phyloP scores from a whole-genome alignment of 2,113 vertebrate species.

The Scopus umbretta region DNA sequence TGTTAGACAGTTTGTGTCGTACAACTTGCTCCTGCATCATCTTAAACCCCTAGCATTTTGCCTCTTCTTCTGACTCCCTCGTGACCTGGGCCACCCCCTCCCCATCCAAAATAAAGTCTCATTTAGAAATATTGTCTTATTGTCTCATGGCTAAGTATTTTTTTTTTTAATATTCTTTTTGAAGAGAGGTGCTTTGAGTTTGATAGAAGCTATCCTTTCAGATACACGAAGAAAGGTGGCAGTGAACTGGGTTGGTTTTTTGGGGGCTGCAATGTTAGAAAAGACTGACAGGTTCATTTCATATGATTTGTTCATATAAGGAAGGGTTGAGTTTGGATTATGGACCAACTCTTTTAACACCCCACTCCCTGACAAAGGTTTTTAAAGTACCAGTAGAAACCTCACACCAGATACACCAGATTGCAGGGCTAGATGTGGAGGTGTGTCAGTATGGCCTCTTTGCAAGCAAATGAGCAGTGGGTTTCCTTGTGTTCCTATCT shows the following conservation, averaged over 20 bases:
- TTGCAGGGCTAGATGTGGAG: neutral
- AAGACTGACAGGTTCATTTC: neutral
- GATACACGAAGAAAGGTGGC: neutral
- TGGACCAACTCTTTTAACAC: neutral
- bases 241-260: neutral
- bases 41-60: neutral
- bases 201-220: neutral
- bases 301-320: neutral
- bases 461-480: accelerated
- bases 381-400: neutral
- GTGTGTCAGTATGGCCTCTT: neutral
- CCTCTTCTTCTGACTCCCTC: neutral
- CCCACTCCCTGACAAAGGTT: neutral
- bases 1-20: neutral
- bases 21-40: neutral
- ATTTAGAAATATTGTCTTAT: neutral
- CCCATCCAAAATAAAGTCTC: neutral
- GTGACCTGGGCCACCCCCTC: neutral
- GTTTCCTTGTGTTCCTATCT: neutral
- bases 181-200: neutral
- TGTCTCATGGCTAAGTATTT: neutral
- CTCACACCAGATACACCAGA: neutral
- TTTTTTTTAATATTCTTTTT: neutral
- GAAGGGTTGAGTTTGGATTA: neutral
- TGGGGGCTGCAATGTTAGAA: neutral